These are phyloP conservation scores for Mactra quadrangularis DNA, from an alignment of 1,140 invertebrate species.

Conservation along the genomic window DNA sequence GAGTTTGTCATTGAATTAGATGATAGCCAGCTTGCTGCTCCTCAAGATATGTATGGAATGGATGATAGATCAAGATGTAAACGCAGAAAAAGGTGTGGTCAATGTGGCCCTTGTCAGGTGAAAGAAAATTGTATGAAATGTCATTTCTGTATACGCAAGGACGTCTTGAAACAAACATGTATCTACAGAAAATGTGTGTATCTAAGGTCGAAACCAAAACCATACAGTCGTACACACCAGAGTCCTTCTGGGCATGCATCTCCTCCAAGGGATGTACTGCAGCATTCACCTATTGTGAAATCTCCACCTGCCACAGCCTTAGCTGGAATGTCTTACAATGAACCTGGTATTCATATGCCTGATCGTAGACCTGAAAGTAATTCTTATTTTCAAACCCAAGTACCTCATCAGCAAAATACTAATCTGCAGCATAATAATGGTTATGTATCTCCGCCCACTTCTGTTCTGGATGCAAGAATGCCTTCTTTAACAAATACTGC, in stretches of 20 bases:
- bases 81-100: slow-evolving; percentile 76
- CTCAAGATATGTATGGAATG: slow-evolving; percentile 45
- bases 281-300: slow-evolving; percentile 14
- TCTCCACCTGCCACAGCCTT: slow-evolving; percentile 39
- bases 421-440: slow-evolving; percentile 49
- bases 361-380: slow-evolving; percentile 37
- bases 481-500: slow-evolving; percentile 38
- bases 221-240: slow-evolving; percentile 67
- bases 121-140: slow-evolving; percentile 80
- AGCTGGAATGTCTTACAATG: slow-evolving; percentile 44
- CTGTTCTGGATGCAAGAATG: slow-evolving; percentile 31
- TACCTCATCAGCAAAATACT: slow-evolving; percentile 55
- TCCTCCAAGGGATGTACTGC: slow-evolving; percentile 20
- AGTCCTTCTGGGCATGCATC: slow-evolving; percentile 48
- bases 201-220: slow-evolving; percentile 77
- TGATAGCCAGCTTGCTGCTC: slow-evolving; percentile 40
- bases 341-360: slow-evolving; percentile 35
- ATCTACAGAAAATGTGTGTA: slow-evolving; percentile 81
- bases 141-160: slow-evolving; percentile 77
- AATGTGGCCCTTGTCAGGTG: slow-evolving; percentile 80
- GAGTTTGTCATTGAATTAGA: slow-evolving; percentile 69
- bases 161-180: slow-evolving; percentile 80
- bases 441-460: slow-evolving; percentile 53
- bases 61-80: slow-evolving; percentile 75
- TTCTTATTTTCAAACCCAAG: slow-evolving; percentile 50